Evolutionary conservation across 2,797 vertebrate genomes (phyloP).

Genomic region (Carapus acus): DNA sequence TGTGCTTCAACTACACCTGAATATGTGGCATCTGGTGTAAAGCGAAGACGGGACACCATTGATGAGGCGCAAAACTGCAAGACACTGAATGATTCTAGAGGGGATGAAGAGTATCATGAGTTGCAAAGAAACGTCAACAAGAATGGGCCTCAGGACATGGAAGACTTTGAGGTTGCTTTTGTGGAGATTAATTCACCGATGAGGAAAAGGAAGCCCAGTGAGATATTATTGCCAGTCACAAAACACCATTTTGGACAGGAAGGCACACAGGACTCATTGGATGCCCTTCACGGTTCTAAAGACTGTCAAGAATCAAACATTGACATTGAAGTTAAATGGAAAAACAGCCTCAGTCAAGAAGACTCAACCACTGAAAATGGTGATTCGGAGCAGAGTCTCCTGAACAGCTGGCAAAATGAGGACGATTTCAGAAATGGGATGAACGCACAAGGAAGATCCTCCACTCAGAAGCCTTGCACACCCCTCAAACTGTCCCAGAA

Average conservation of each 20-base stretch:
- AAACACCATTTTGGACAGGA: conserved; percentile 31
- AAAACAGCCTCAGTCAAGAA: conserved; percentile 20
- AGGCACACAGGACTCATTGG: conserved; percentile 39
- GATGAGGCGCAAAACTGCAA: conserved; percentile 7
- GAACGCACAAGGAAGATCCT: conserved; percentile 30
- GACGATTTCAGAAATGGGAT: conserved; percentile 20
- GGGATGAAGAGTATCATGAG: conserved; percentile 9
- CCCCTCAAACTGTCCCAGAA: conserved; percentile 11
- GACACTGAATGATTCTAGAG: neutral
- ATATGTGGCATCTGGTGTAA: conserved; percentile 23
- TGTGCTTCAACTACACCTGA: conserved; percentile 8
- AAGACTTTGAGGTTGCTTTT: conserved; percentile 29
- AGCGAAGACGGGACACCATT: conserved; percentile 39
- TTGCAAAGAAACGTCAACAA: conserved; percentile 17
- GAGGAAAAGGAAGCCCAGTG: conserved; percentile 43
- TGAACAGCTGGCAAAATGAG: conserved; percentile 19
- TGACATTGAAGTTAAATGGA: neutral
- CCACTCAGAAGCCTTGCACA: conserved; percentile 48
- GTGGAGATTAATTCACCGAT: conserved; percentile 46
- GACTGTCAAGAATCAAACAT: conserved; percentile 12
- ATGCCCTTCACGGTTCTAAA: conserved; percentile 15
- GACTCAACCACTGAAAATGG: neutral
- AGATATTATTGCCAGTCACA: conserved; percentile 1
- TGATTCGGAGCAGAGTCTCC: conserved; percentile 13
- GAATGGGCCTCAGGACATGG: conserved; percentile 19